Conservation (phyloP, 2,888 invertebrate genomes). For the Heliconius ethilla region DNA sequence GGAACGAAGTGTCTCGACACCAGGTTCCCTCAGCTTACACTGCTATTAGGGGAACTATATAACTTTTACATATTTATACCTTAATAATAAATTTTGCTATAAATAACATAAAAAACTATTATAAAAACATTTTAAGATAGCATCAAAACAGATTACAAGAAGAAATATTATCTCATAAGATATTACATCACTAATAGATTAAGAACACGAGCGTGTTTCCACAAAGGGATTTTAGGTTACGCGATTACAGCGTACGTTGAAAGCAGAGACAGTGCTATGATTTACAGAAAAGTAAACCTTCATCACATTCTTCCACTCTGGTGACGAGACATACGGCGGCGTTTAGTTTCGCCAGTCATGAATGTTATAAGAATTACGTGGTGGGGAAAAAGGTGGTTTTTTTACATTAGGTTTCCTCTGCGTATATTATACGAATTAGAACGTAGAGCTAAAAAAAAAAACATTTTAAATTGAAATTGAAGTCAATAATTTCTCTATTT, state of each 20-base stretch:
- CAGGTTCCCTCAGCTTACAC: not conserved
- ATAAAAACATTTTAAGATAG: constrained; percentile 15
- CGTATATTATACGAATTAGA: too few relatives aligned
- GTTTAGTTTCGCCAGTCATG: too few relatives aligned
- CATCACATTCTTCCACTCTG: too few relatives aligned
- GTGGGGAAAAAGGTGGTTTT: too few relatives aligned
- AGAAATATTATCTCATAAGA: constrained; percentile 25
- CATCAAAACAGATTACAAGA: constrained; percentile 15
- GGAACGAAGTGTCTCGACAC: not conserved
- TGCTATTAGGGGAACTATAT: not conserved
- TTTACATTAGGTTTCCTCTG: too few relatives aligned
- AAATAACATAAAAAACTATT: constrained; percentile 3
- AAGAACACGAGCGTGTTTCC: constrained; percentile 28
- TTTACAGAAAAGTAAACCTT: too few relatives aligned
- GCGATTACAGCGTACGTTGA: not conserved
- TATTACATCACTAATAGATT: constrained; percentile 36
- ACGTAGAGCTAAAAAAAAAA: too few relatives aligned
- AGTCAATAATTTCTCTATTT: too few relatives aligned
- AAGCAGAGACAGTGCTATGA: not conserved
- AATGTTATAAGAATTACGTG: too few relatives aligned
- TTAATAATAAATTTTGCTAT: not conserved
- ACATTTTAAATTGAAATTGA: too few relatives aligned
- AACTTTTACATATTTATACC: not conserved
- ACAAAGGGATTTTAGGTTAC: constrained; percentile 52
- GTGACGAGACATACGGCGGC: too few relatives aligned